These are phyloP conservation scores for Nyctibius bracteatus DNA, from an alignment of 2,113 vertebrate genomes.

Conservation along the genomic window DNA sequence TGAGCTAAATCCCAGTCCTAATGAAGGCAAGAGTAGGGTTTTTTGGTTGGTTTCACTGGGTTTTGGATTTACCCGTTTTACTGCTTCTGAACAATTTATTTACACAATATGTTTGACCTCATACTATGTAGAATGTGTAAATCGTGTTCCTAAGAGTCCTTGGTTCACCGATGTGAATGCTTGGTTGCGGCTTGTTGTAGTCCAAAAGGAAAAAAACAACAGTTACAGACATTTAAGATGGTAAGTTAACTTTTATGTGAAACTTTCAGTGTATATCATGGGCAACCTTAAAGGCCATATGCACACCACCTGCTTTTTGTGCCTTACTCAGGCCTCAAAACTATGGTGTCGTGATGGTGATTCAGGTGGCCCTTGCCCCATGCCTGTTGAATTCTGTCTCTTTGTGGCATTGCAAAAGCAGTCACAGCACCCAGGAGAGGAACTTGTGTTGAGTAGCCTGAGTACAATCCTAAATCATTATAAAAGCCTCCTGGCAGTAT, in stretches of 20 bases:
- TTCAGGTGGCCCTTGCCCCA: neutral
- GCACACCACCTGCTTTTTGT: neutral
- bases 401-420: neutral
- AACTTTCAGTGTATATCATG: neutral
- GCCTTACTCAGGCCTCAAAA: neutral
- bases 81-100: neutral
- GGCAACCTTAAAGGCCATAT: neutral
- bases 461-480: neutral
- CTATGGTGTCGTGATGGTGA: neutral
- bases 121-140: neutral
- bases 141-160: neutral
- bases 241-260: neutral
- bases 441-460: neutral
- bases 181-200: neutral
- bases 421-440: neutral
- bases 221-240: neutral
- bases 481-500: neutral
- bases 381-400: neutral
- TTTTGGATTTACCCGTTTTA: neutral
- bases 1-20: neutral
- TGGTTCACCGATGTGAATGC: neutral
- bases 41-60: neutral
- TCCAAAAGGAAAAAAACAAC: neutral
- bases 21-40: neutral
- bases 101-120: neutral